A percentile compares a stretch with the other conserved stretches of the same genome.
Conservation (phyloP, 2,113 vertebrate genomes). For the Indicator maculatus region DNA sequence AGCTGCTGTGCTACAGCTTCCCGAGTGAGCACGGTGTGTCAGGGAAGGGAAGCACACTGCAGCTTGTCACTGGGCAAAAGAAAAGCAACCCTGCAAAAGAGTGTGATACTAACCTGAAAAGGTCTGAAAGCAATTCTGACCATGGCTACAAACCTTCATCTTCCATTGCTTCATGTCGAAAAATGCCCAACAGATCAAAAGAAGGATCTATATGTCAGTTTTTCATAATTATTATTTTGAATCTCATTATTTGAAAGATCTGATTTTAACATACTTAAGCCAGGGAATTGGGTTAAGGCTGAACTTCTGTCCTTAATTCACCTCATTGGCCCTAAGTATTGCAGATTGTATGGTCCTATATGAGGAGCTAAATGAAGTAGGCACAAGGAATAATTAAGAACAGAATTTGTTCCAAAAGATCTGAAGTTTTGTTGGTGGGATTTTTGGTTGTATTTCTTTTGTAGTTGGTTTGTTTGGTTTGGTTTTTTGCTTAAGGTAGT, state of each 20-base stretch:
- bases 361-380: neutral
- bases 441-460: too few species aligned
- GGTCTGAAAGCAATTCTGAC: neutral
- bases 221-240: neutral
- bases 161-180: accelerated
- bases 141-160: neutral
- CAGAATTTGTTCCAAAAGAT: neutral
- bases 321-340: neutral
- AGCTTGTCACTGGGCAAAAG: neutral
- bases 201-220: neutral
- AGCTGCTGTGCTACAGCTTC: neutral
- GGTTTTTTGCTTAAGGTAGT: neutral
- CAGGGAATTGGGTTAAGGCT: conserved; percentile 28
- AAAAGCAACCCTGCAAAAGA: neutral
- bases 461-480: too few species aligned
- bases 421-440: neutral
- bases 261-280: conserved; percentile 15
- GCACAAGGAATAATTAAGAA: conserved; percentile 48
- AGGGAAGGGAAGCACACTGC: neutral
- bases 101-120: neutral
- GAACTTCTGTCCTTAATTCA: conserved; percentile 47
- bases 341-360: neutral
- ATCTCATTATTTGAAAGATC: conserved; percentile 31
- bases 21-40: accelerated
- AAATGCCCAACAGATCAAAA: neutral